A percentile compares a stretch with the other conserved stretches of the same genome.
Evolutionary conservation across 2,888 invertebrate genomes (phyloP).

Genomic region (Antheraea assamensis): DNA sequence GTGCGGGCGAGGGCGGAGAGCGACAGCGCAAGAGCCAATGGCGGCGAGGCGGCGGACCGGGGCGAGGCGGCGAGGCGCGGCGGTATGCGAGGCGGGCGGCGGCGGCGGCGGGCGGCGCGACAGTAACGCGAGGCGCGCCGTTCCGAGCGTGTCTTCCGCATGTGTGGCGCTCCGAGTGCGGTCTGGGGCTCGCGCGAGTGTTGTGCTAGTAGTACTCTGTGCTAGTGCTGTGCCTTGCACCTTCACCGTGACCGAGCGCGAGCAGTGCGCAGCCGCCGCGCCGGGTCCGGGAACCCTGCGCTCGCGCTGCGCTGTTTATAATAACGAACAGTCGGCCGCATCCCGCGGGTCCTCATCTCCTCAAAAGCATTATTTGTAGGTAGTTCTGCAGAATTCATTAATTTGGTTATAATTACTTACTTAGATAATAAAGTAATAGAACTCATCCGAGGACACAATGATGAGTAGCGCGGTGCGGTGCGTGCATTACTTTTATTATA

Average conservation of each 20-base stretch:
- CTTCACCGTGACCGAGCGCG: not conserved
- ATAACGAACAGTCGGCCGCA: too few species aligned
- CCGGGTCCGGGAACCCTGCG: too few species aligned
- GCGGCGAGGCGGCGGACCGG: slow-evolving; percentile 19
- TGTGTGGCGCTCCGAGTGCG: slow-evolving; percentile 30
- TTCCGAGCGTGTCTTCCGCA: slow-evolving; percentile 36
- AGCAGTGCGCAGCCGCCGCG: too few species aligned
- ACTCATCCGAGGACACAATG: not conserved
- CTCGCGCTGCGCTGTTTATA: too few species aligned
- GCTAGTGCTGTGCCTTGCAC: not conserved
- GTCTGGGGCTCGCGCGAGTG: slow-evolving; percentile 28
- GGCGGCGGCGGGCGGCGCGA: slow-evolving; percentile 46
- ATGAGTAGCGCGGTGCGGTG: too few species aligned
- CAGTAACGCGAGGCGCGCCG: slow-evolving; percentile 61
- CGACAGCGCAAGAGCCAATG: not conserved
- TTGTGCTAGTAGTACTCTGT: slow-evolving; percentile 25
- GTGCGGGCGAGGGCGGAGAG: slow-evolving; percentile 24
- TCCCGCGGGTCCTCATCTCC: too few species aligned
- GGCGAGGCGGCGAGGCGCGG: slow-evolving; percentile 18
- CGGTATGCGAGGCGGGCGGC: slow-evolving; percentile 18
- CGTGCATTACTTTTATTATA: too few species aligned
- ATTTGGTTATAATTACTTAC: not conserved
- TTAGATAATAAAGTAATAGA: not conserved
- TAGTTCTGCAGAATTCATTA: not conserved
- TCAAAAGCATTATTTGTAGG: not conserved